Conservation (phyloP, 2,888 invertebrate genomes). For the Ectemnius lituratus region DNA sequence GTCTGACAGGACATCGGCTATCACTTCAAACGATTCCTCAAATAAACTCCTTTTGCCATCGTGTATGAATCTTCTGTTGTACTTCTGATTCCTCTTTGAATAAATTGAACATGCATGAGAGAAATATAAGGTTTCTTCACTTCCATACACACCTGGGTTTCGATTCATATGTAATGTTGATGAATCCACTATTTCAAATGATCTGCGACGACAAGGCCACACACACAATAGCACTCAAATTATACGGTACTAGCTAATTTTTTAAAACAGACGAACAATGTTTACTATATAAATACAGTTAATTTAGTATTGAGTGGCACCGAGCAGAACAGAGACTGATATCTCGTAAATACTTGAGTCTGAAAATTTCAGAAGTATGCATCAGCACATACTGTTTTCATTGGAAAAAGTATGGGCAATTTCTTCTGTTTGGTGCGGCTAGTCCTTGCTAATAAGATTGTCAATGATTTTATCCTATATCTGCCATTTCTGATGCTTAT, state of each 20-base stretch:
- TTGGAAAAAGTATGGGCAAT: constrained; percentile 21
- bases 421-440: constrained; percentile 49
- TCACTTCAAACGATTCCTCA: constrained; percentile 32
- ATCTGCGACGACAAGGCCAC: constrained; percentile 57
- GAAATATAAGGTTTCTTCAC: constrained; percentile 56
- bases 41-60: constrained; percentile 62
- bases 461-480: constrained; percentile 25
- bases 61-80: constrained; percentile 72
- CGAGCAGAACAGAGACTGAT: constrained; percentile 54
- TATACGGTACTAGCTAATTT: constrained; percentile 42
- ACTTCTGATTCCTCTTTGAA: constrained; percentile 71
- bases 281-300: constrained; percentile 30
- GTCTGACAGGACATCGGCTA: constrained; percentile 38
- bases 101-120: constrained; percentile 70
- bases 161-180: constrained; percentile 12
- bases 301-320: constrained; percentile 47
- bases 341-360: constrained; percentile 32
- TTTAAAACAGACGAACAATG: constrained; percentile 35
- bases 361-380: too few relatives aligned
- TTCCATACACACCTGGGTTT: constrained; percentile 49
- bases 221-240: constrained; percentile 67
- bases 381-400: constrained; percentile 20
- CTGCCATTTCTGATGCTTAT: constrained; percentile 25
- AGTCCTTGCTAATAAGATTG: constrained; percentile 30
- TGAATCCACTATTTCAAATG: constrained; percentile 12